Evolutionary conservation across 2,888 invertebrate species (phyloP).

Genomic region (Pecten maximus): DNA sequence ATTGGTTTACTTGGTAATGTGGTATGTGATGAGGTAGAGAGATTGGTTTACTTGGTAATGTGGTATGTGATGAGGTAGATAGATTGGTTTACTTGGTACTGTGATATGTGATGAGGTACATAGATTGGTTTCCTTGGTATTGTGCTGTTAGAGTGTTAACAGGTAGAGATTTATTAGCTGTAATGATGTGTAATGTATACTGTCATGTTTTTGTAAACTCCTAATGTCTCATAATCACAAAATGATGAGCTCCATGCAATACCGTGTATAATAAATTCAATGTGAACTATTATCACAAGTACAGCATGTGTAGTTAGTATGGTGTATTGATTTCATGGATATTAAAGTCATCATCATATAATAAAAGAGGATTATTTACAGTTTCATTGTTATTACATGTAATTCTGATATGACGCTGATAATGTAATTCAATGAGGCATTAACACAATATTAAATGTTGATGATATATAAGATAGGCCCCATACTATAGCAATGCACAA

Average conservation of each 20-base stretch:
- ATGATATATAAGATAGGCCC: background rate
- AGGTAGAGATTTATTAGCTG: background rate
- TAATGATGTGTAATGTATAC: background rate
- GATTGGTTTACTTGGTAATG: no score
- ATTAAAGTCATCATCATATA: background rate
- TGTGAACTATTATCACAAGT: background rate
- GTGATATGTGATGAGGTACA: no score
- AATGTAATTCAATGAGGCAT: background rate
- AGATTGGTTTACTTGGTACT: no score
- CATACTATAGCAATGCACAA: no score
- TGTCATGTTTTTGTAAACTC: constrained; percentile 15
- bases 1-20: no score
- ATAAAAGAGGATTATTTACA: background rate
- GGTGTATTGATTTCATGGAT: background rate
- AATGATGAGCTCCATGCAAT: background rate
- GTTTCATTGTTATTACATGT: background rate
- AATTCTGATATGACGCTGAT: background rate
- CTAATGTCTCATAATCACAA: background rate
- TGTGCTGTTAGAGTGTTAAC: no score
- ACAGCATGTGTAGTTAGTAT: background rate
- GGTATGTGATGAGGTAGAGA: no score
- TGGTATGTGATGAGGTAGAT: no score
- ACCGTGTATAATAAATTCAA: background rate
- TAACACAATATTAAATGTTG: background rate
- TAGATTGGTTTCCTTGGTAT: no score